Conservation (phyloP, 2,888 invertebrate genomes). For the Nineta flava region DNA sequence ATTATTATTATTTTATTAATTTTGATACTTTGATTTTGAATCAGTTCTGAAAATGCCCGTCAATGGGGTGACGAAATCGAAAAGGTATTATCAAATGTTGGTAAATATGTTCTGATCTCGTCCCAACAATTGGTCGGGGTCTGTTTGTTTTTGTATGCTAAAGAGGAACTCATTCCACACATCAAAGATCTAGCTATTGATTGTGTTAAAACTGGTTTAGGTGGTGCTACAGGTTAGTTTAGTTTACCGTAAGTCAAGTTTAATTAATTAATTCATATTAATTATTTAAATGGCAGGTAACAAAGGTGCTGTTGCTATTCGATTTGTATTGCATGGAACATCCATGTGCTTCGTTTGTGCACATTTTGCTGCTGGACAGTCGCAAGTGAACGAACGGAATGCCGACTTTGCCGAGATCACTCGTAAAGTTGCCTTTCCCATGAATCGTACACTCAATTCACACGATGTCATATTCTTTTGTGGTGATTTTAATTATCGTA, state of each 20-base stretch:
- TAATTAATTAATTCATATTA: background rate
- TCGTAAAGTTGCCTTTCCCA: constrained; percentile 75
- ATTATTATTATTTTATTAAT: background rate
- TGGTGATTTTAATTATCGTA: constrained; percentile 97
- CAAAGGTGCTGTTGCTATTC: constrained; percentile 89
- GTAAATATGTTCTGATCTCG: constrained; percentile 76
- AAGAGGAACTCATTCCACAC: constrained; percentile 74
- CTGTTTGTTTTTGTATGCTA: constrained; percentile 86
- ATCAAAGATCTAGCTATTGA: constrained; percentile 89
- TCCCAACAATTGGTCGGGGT: constrained; percentile 96
- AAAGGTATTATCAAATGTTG: constrained; percentile 71
- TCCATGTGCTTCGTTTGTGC: constrained; percentile 97
- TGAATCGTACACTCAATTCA: constrained; percentile 81
- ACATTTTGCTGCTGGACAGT: constrained; percentile 98
- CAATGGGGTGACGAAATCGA: constrained; percentile 93
- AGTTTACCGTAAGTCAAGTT: background rate
- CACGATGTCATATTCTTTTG: constrained; percentile 99
- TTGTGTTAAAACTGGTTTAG: constrained; percentile 94
- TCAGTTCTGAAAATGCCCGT: constrained; percentile 75
- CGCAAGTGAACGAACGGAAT: constrained; percentile 87
- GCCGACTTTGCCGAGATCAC: constrained; percentile 94
- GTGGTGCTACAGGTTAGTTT: constrained; percentile 71
- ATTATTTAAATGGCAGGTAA: constrained; percentile 42
- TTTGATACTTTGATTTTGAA: background rate
- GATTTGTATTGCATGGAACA: constrained; percentile 81